phyloP scores from a whole-genome alignment of 1,140 invertebrate genomes.

The Colletes latitarsis region DNA sequence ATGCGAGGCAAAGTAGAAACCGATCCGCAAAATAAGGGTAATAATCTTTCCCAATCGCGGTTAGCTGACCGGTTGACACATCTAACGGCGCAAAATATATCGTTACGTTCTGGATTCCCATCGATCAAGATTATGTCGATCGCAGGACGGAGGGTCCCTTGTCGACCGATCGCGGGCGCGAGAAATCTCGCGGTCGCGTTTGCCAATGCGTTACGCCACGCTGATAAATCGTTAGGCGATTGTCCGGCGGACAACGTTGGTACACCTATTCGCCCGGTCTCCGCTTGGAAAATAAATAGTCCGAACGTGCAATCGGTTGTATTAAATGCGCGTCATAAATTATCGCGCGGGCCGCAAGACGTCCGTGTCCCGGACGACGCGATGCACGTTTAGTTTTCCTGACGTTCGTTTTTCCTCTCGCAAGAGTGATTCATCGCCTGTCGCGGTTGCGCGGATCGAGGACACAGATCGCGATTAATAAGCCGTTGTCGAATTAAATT shows the following conservation, averaged over 20 bases:
- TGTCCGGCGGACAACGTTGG: constrained; percentile 41
- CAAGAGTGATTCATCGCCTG: constrained; percentile 34
- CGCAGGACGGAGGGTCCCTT: background rate
- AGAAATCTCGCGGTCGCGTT: constrained; percentile 10
- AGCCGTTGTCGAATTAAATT: background rate
- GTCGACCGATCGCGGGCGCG: background rate
- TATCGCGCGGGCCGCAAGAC: constrained; percentile 33
- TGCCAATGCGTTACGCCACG: constrained; percentile 26
- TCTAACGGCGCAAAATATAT: background rate
- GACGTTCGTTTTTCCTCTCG: constrained; percentile 25
- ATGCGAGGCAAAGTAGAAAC: background rate
- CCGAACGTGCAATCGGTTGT: constrained; percentile 31
- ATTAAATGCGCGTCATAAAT: constrained; percentile 44
- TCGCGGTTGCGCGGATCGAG: background rate
- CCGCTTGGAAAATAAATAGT: constrained; percentile 50
- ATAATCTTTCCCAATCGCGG: background rate
- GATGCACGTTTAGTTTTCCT: constrained; percentile 52
- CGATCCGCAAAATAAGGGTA: constrained; percentile 14
- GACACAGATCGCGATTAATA: constrained; percentile 15
- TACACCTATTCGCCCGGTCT: constrained; percentile 27
- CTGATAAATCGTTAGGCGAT: constrained; percentile 52
- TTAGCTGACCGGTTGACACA: background rate
- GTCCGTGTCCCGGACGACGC: constrained; percentile 25
- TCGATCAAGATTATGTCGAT: constrained; percentile 9
- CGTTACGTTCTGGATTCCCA: background rate